phyloP scores from a whole-genome alignment of 2,888 invertebrate species.

The Stenichneumon culpator region DNA sequence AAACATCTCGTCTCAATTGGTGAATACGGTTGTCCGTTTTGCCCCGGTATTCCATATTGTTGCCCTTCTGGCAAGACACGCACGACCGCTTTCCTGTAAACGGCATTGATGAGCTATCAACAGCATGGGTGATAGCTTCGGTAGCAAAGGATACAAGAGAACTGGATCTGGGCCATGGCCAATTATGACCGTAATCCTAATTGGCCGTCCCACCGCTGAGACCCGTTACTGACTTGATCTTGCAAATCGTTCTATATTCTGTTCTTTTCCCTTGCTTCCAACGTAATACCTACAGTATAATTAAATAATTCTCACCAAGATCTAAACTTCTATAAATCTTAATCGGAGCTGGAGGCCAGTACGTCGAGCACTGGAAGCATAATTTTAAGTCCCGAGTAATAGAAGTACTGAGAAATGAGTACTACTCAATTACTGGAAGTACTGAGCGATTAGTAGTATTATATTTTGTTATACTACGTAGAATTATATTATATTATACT shows the following conservation, averaged over 20 bases:
- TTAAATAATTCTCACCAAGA: neutral
- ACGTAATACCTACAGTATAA: neutral
- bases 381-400: too few relatives aligned
- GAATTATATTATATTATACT: too few relatives aligned
- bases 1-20: too few relatives aligned
- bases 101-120: conserved; percentile 8
- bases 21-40: too few relatives aligned
- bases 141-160: neutral
- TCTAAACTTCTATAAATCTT: too few relatives aligned
- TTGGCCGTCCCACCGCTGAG: neutral
- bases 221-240: neutral
- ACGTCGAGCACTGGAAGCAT: too few relatives aligned
- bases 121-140: neutral
- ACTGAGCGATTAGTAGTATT: too few relatives aligned
- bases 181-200: conserved; percentile 3
- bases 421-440: too few relatives aligned
- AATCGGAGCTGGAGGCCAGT: too few relatives aligned
- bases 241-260: neutral
- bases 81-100: conserved; percentile 2
- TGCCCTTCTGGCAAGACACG: neutral
- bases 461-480: too few relatives aligned
- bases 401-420: too few relatives aligned
- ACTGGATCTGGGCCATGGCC: conserved; percentile 1
- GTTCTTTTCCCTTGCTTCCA: neutral
- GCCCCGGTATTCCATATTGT: too few relatives aligned